Evolutionary conservation across 2,113 vertebrate species (phyloP).

Genomic region (Plecturocebus donacophilus): DNA sequence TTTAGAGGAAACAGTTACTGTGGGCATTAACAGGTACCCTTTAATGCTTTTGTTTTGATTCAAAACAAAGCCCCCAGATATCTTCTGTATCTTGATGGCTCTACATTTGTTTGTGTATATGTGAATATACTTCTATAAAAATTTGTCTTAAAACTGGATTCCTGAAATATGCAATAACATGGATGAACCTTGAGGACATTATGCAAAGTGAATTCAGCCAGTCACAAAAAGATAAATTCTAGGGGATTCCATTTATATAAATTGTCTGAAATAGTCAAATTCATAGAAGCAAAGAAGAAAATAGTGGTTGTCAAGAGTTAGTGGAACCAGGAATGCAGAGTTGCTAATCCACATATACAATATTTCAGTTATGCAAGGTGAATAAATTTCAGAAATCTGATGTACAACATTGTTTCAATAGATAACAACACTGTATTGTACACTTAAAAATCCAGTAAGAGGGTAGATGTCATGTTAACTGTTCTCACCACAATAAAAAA

Average conservation of each 20-base stretch:
- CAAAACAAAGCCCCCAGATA: background rate
- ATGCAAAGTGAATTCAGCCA: background rate
- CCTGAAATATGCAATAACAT: background rate
- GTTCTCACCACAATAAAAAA: background rate
- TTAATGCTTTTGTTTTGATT: background rate
- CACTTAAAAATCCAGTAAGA: background rate
- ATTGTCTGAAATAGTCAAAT: background rate
- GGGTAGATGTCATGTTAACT: background rate
- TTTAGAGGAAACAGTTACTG: background rate
- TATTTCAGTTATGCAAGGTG: background rate
- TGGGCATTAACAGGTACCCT: background rate
- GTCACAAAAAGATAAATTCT: background rate
- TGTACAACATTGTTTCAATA: background rate
- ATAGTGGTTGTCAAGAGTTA: background rate
- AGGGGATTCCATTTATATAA: background rate
- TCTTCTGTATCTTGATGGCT: background rate
- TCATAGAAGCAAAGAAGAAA: background rate
- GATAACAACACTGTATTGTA: background rate
- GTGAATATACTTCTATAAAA: background rate
- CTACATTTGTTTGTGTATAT: background rate
- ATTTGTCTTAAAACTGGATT: background rate
- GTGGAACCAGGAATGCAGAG: background rate
- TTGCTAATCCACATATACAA: background rate
- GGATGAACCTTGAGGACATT: background rate
- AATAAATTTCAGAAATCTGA: background rate